phyloP scores from a whole-genome alignment of 2,113 vertebrate genomes.

The Tragelaphus scriptus region DNA sequence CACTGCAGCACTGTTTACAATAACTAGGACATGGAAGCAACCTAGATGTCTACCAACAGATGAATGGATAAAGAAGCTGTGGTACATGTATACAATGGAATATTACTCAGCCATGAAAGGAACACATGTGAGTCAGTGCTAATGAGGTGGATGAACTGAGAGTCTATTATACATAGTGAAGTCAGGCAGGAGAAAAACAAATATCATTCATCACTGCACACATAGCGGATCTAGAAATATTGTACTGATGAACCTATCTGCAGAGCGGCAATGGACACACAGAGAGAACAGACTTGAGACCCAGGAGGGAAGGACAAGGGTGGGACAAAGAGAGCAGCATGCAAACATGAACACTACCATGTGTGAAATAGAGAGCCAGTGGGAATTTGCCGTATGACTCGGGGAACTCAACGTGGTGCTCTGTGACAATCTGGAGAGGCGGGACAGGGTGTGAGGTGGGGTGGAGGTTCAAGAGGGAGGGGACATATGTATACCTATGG shows the following conservation, averaged over 20 bases:
- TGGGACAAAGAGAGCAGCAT: background rate
- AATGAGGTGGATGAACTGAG: background rate
- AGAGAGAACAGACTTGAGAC: background rate
- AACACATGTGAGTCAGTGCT: background rate
- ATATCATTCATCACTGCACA: background rate
- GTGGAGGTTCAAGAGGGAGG: background rate
- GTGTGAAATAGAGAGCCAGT: fast-evolving
- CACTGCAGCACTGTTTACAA: background rate
- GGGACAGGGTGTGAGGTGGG: fast-evolving
- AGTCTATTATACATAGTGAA: background rate
- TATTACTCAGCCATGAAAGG: background rate
- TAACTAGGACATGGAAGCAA: background rate
- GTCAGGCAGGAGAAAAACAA: background rate
- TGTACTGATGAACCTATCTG: background rate
- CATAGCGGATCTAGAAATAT: fast-evolving
- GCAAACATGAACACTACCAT: background rate
- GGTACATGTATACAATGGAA: background rate
- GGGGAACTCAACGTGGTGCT: background rate
- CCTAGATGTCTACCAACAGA: background rate
- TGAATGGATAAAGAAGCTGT: background rate
- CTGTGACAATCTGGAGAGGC: background rate
- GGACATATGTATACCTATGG: background rate
- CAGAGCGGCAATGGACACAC: background rate
- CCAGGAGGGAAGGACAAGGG: background rate
- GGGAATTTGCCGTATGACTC: fast-evolving